Evolutionary conservation across 2,888 invertebrate species (phyloP).

Genomic region (Palloptera scutellata): DNA sequence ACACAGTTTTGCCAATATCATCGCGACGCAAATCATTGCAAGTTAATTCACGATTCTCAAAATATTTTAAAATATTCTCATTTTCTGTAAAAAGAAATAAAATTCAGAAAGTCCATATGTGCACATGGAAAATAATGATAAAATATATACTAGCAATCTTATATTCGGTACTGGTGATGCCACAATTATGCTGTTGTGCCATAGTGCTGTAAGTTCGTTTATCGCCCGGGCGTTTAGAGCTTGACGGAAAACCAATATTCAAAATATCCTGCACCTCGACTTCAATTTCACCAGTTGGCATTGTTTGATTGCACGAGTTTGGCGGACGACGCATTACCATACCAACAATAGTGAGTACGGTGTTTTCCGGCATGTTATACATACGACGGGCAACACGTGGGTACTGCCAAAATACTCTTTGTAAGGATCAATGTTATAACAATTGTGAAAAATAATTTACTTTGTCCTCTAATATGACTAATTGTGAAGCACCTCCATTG

Average conservation of each 20-base stretch:
- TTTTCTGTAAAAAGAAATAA: constrained; percentile 45
- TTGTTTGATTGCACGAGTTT: constrained; percentile 61
- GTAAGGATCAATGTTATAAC: background rate
- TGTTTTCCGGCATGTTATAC: constrained; percentile 63
- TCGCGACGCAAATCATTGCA: constrained; percentile 62
- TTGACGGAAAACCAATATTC: constrained; percentile 52
- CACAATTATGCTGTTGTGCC: constrained; percentile 50
- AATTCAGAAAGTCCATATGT: background rate
- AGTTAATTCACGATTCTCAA: constrained; percentile 63
- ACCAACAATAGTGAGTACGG: constrained; percentile 62
- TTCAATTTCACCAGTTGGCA: constrained; percentile 64
- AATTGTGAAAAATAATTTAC: constrained; percentile 34
- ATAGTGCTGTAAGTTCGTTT: constrained; percentile 62
- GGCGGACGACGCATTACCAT: constrained; percentile 58
- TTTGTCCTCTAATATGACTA: constrained; percentile 64
- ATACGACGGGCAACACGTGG: constrained; percentile 62
- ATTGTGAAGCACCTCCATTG: constrained; percentile 72
- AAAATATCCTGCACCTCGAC: constrained; percentile 63
- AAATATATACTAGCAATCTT: constrained; percentile 60
- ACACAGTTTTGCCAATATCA: constrained; percentile 58
- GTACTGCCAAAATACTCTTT: constrained; percentile 44
- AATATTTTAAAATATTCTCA: constrained; percentile 62
- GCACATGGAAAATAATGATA: background rate
- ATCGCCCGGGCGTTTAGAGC: constrained; percentile 52
- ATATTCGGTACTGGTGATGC: constrained; percentile 64